Evolutionary conservation across 2,888 invertebrate genomes (phyloP).

Genomic region (Mythimna impura): DNA sequence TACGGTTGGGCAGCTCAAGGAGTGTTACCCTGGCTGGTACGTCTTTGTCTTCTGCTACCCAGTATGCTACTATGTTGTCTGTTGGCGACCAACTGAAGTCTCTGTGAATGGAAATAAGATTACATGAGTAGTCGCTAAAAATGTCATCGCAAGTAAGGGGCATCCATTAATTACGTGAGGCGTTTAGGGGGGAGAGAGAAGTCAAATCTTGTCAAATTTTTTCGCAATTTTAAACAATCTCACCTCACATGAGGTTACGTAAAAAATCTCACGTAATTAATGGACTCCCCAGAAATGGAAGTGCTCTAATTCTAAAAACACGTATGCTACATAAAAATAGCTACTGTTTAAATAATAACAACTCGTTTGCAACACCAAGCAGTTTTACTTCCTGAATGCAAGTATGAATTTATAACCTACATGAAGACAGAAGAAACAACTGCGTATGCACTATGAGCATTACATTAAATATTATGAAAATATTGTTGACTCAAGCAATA

Average conservation of each 20-base stretch:
- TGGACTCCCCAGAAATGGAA: too few relatives aligned
- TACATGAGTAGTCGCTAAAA: neutral
- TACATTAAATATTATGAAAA: neutral
- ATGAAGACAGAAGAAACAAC: neutral
- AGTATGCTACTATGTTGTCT: constrained; percentile 98
- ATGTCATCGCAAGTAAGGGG: neutral
- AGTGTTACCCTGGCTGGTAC: constrained; percentile 98
- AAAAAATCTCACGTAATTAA: too few relatives aligned
- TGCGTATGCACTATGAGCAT: neutral
- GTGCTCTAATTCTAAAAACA: too few relatives aligned
- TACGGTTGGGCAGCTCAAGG: constrained; percentile 97
- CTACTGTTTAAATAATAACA: constrained; percentile 4
- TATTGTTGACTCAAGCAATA: constrained; percentile 9
- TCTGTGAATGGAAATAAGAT: constrained; percentile 78
- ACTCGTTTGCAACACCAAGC: neutral
- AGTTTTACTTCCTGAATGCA: constrained; percentile 15
- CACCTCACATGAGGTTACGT: too few relatives aligned
- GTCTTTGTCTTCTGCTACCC: constrained; percentile 99
- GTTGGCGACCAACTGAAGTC: constrained; percentile 99
- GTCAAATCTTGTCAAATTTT: too few relatives aligned
- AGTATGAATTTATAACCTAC: constrained; percentile 1
- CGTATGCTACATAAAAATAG: neutral
- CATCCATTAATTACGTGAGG: too few relatives aligned
- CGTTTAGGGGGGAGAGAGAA: too few relatives aligned
- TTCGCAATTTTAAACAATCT: too few relatives aligned